phyloP scores from a whole-genome alignment of 2,113 vertebrate species.

The western clawed frog (Xenopus tropicalis) region DNA sequence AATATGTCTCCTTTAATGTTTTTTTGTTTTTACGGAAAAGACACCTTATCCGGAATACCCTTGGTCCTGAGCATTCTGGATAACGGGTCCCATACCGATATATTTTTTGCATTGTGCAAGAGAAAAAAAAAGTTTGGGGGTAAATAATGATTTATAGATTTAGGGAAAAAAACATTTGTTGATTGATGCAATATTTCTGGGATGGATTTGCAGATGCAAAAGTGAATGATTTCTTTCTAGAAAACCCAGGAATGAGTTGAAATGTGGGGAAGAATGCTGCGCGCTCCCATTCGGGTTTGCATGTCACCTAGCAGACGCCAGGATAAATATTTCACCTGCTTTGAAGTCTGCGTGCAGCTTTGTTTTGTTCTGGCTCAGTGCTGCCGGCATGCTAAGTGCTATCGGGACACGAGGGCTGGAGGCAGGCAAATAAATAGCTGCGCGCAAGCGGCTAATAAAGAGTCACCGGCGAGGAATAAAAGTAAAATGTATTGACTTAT shows the following conservation, averaged over 20 bases:
- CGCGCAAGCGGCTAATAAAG: conserved; percentile 19
- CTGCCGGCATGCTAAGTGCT: conserved; percentile 65
- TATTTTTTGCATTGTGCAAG: too few relatives aligned
- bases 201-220: too few relatives aligned
- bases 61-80: too few relatives aligned
- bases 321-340: conserved; percentile 61
- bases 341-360: conserved; percentile 70
- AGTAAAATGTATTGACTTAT: conserved; percentile 23
- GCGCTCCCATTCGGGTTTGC: background rate
- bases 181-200: too few relatives aligned
- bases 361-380: conserved; percentile 77
- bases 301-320: conserved; percentile 66
- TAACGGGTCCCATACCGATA: too few relatives aligned
- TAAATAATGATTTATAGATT: too few relatives aligned
- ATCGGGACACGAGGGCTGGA: conserved; percentile 49
- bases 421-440: conserved; percentile 27
- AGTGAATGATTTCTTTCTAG: too few relatives aligned
- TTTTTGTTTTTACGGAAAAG: too few relatives aligned
- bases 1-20: too few relatives aligned
- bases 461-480: conserved; percentile 28
- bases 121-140: too few relatives aligned
- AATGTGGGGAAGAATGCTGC: background rate
- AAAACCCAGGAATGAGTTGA: background rate
- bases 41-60: too few relatives aligned
- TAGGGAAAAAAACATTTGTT: too few relatives aligned